Evolutionary conservation across 2,797 vertebrate genomes (phyloP).

Genomic region (Catostomus latipinnis): DNA sequence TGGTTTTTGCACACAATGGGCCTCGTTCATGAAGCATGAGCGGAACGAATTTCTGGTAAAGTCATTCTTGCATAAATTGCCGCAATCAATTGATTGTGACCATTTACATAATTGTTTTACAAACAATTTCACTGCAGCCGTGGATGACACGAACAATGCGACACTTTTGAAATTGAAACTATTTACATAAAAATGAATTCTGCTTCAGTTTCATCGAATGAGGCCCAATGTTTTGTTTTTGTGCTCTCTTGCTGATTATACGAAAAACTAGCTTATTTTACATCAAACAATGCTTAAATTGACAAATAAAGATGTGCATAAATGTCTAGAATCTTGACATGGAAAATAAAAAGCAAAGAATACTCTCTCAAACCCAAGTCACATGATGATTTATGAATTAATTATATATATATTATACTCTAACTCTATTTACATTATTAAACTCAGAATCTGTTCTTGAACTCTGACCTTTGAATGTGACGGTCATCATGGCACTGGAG

Average conservation of each 20-base stretch:
- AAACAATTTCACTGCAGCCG: not conserved
- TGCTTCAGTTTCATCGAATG: conserved; percentile 8
- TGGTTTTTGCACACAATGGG: not conserved
- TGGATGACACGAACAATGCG: not conserved
- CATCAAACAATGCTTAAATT: conserved; percentile 38
- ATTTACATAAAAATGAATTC: conserved; percentile 13
- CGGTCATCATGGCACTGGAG: conserved; percentile 61
- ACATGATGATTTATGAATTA: conserved; percentile 41
- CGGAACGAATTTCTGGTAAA: not conserved
- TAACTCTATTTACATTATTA: conserved; percentile 82
- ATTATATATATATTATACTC: conserved; percentile 82
- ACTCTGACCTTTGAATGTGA: conserved; percentile 57
- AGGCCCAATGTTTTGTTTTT: not conserved
- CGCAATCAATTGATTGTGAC: no score
- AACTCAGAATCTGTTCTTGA: conserved; percentile 56
- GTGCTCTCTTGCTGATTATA: conserved; percentile 5
- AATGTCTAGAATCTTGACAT: conserved; percentile 32
- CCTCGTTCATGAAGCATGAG: conserved; percentile 13
- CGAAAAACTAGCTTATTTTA: no score
- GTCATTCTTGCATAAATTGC: not conserved
- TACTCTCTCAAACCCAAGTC: conserved; percentile 65
- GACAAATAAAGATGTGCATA: conserved; percentile 27
- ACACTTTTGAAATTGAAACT: no score
- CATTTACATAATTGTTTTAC: no score
- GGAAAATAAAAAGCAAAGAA: conserved; percentile 45